phyloP scores from a whole-genome alignment of 1,140 invertebrate species.

The Trichonephila clavipes region DNA sequence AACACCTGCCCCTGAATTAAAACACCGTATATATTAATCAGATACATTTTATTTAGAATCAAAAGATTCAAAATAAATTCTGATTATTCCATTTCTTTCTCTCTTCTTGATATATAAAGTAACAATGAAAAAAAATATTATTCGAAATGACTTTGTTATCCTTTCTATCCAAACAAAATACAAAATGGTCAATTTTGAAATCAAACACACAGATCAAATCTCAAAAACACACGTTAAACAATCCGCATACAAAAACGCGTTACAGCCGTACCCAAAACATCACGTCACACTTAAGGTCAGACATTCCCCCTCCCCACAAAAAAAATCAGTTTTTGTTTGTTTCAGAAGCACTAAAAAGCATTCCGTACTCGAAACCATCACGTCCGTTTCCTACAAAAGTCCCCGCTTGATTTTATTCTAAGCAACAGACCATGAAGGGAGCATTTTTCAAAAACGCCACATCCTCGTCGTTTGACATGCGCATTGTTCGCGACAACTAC shows the following conservation, averaged over 20 bases:
- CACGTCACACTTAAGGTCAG: conserved; percentile 5
- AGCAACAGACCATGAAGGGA: not conserved
- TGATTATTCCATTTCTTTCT: too few species aligned
- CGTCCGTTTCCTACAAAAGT: not conserved
- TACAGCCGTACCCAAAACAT: not conserved
- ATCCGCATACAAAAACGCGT: not conserved
- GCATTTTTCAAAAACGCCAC: not conserved
- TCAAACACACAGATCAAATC: not conserved
- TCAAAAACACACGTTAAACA: not conserved
- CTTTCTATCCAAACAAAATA: not conserved
- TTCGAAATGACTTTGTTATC: not conserved
- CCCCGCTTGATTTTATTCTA: not conserved
- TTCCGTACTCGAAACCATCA: not conserved
- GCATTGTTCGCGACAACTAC: conserved; percentile 25
- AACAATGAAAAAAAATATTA: not conserved
- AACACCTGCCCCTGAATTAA: too few species aligned
- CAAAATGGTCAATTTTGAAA: not conserved
- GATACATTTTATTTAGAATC: too few species aligned
- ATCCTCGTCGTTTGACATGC: not conserved
- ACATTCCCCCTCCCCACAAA: not conserved
- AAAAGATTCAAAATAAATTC: too few species aligned
- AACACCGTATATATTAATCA: too few species aligned
- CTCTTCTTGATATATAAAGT: too few species aligned
- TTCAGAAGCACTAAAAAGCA: not conserved
- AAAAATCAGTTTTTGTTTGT: not conserved